These are phyloP conservation scores for Eupelmus urozonus DNA, from an alignment of 2,888 invertebrate genomes.

Conservation along the genomic window DNA sequence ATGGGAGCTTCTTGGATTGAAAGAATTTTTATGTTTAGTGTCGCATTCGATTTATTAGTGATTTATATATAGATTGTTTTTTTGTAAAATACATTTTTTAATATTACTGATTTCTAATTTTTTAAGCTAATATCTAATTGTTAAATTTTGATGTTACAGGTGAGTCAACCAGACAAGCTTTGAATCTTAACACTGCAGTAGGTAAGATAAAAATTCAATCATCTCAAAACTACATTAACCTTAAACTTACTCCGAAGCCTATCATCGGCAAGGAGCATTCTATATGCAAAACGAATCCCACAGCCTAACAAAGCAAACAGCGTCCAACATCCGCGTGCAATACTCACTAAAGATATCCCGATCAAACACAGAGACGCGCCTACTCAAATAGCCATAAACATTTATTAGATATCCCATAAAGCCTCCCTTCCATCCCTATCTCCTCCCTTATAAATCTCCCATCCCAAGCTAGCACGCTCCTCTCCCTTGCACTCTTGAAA, in stretches of 20 bases:
- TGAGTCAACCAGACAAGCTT: slow-evolving; percentile 2
- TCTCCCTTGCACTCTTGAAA: not conserved
- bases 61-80: too few species aligned
- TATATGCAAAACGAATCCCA: too few species aligned
- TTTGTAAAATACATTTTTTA: too few species aligned
- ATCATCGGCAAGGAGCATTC: too few species aligned
- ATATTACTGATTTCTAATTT: too few species aligned
- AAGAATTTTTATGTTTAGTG: slow-evolving; percentile 19
- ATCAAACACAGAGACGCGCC: slow-evolving; percentile 1
- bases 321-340: too few species aligned
- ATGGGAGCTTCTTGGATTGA: too few species aligned
- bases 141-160: slow-evolving; percentile 33
- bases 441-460: slow-evolving; percentile 30
- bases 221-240: too few species aligned
- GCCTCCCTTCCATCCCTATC: not conserved
- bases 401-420: slow-evolving; percentile 33
- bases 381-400: slow-evolving; percentile 44
- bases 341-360: slow-evolving; percentile 21
- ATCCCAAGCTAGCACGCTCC: not conserved
- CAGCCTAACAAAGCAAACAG: too few species aligned
- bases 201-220: not conserved
- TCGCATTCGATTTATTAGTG: too few species aligned
- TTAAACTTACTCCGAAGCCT: too few species aligned
- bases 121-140: slow-evolving; percentile 7
- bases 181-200: not conserved